Conservation (phyloP, 2,888 invertebrate genomes). For the Molorchus minor region DNA sequence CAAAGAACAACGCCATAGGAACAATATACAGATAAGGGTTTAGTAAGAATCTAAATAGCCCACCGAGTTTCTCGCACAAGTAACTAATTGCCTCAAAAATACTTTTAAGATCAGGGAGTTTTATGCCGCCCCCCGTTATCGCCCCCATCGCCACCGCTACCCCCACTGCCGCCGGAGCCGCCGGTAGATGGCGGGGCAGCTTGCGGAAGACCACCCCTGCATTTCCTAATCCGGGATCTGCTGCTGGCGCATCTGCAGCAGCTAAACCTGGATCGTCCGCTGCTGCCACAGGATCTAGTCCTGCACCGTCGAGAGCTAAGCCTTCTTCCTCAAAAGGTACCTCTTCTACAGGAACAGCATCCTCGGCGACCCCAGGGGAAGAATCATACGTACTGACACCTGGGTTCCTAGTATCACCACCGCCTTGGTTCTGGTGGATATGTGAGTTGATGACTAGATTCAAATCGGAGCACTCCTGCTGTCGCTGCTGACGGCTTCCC, state of each 20-base stretch:
- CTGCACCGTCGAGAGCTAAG: slow-evolving; percentile 36
- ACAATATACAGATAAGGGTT: slow-evolving; percentile 67
- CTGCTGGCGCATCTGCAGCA: slow-evolving; percentile 35
- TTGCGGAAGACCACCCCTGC: slow-evolving; percentile 8
- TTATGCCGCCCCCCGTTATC: slow-evolving; percentile 41
- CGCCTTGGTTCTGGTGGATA: slow-evolving; percentile 64
- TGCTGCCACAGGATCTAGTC: slow-evolving; percentile 30
- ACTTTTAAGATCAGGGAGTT: slow-evolving; percentile 56
- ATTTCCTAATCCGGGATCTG: slow-evolving; percentile 27
- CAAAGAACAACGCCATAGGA: slow-evolving; percentile 71
- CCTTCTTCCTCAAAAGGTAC: slow-evolving; percentile 17
- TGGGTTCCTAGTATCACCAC: slow-evolving; percentile 49
- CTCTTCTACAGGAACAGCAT: slow-evolving; percentile 36
- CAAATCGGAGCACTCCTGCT: slow-evolving; percentile 74
- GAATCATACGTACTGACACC: slow-evolving; percentile 47
- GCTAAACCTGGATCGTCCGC: slow-evolving; percentile 33
- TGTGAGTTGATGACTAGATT: slow-evolving; percentile 77
- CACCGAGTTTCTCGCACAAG: slow-evolving; percentile 44
- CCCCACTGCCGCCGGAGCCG: slow-evolving; percentile 41
- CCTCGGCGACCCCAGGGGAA: too few species aligned
- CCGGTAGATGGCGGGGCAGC: slow-evolving; percentile 20
- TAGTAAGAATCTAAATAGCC: slow-evolving; percentile 46
- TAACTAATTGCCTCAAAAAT: slow-evolving; percentile 51
- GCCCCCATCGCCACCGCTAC: slow-evolving; percentile 41
- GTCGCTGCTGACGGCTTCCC: slow-evolving; percentile 65